Base-by-base conservation (phyloP, 2,113 vertebrate genomes). In the Mus spicilegus region DNA sequence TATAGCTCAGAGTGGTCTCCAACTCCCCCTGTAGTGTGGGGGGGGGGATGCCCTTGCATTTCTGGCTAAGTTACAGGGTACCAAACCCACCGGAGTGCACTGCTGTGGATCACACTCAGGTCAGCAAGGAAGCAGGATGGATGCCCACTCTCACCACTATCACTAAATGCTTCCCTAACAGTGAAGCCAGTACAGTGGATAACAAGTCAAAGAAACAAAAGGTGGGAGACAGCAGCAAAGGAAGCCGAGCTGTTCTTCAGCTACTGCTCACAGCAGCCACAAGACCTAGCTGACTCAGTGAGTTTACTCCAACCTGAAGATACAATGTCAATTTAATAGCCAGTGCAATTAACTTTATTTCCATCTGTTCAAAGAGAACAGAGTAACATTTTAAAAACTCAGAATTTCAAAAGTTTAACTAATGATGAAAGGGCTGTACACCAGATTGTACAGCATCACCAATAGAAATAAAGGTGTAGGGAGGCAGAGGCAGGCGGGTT, bases 381-480 rank as follows among this genome's bases (percentile, higher is more conserved):
- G 76, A 91, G 13, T 72, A 39, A 6, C 65, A 14, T 61, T 81
- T 81, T 6, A 49, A 26, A 88, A 58, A 3, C 39, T 51, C 30
- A 58, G 4, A 76, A 80, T 12, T 86, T 76, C 61, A 92, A 93
- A 96, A 70, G 46, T 30, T 93, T 39, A 8, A 94, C 87, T 54
- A 80, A 22, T 49, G n/a, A 87, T 88, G 92, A 0, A 95, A 96
- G 70, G 69, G 24, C 49, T 49, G 49, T 49, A 49, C 49, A 49
- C 49, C 49, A 49, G 7, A 49, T 49, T 49, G 49, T 49, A 49
- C 3, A 49, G 7, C 49, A 49, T 49, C 49, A 49, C 49, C 49
- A 49, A 49, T 5, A 49, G 49, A 49, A 49, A 49, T 49, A 49
- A 49, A 49, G 49, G 7, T n/a, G 56, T 89, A 80, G 42, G 42